phyloP scores from a whole-genome alignment of 2,113 vertebrate species.

The Podocnemis expansa region DNA sequence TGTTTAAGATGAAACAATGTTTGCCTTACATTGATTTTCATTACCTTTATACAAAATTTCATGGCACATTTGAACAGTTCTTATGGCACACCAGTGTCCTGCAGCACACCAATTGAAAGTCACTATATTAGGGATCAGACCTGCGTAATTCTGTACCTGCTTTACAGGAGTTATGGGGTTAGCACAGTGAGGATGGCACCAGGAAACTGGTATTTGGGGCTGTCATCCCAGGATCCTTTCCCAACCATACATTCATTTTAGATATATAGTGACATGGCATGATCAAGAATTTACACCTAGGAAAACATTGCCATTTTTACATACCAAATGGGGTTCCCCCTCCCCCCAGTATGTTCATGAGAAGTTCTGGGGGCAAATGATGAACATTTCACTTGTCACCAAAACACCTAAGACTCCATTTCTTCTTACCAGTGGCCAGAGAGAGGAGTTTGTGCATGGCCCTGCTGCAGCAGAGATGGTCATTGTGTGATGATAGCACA shows the following conservation, averaged over 20 bases:
- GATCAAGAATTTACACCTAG: not conserved
- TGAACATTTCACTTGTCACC: not conserved
- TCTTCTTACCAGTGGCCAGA: not conserved
- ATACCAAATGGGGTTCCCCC: not conserved
- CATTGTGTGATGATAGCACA: not conserved
- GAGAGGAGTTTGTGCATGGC: not conserved
- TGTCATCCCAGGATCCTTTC: not conserved
- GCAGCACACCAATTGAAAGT: too few relatives aligned
- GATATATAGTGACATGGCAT: not conserved
- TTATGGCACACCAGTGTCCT: too few relatives aligned
- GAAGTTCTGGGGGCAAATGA: not conserved
- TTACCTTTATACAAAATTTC: too few relatives aligned
- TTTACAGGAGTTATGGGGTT: fast-evolving
- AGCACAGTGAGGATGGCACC: not conserved
- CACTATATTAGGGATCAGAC: not conserved
- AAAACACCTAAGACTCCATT: not conserved
- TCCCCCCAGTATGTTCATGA: not conserved
- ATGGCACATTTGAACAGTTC: too few relatives aligned
- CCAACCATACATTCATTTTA: not conserved
- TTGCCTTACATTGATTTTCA: too few relatives aligned
- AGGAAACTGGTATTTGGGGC: not conserved
- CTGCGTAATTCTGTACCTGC: fast-evolving
- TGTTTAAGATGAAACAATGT: too few relatives aligned
- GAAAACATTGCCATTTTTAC: not conserved
- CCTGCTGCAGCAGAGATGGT: not conserved